Evolutionary conservation across 2,113 vertebrate genomes (phyloP).

Genomic region (Synodontis membranacea): DNA sequence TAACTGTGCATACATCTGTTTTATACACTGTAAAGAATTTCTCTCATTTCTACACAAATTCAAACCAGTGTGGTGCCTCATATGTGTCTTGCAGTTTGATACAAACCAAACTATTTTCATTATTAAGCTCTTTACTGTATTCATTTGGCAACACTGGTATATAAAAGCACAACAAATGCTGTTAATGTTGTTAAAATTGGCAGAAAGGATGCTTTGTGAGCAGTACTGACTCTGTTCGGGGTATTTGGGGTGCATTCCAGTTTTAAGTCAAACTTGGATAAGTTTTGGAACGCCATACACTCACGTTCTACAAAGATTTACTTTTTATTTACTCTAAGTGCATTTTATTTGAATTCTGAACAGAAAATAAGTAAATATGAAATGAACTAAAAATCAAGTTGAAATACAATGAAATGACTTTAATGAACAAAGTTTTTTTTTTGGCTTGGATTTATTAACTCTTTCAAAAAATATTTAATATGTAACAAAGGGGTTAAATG

Average conservation of each 20-base stretch:
- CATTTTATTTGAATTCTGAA: neutral
- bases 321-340: neutral
- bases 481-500: neutral
- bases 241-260: neutral
- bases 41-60: neutral
- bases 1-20: neutral
- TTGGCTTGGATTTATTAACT: neutral
- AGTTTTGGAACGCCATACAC: neutral
- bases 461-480: neutral
- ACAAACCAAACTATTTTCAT: neutral
- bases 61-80: neutral
- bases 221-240: neutral
- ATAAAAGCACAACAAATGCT: neutral
- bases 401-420: neutral
- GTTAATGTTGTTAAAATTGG: too few species aligned
- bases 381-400: neutral
- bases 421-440: neutral
- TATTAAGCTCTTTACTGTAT: too few species aligned
- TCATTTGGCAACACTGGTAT: too few species aligned
- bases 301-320: neutral
- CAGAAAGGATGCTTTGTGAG: neutral
- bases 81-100: neutral
- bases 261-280: neutral
- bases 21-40: neutral
- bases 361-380: neutral